Evolutionary conservation across 2,797 vertebrate species (phyloP).

Genomic region (Neoniphon sammara): DNA sequence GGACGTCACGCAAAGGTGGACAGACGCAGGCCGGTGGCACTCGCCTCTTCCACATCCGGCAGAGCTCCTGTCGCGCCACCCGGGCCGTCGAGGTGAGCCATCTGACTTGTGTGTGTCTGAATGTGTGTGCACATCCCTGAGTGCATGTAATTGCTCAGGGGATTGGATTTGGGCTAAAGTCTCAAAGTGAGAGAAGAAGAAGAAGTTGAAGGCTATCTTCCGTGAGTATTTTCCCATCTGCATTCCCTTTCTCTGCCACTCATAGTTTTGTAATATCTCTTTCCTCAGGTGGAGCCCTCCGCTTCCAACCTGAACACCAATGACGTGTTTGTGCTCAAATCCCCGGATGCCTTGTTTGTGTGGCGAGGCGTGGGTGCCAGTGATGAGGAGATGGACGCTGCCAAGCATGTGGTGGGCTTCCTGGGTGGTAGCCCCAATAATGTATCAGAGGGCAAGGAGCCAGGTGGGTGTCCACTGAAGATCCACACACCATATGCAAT

Average conservation of each 20-base stretch:
- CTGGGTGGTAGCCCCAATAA: conserved; percentile 76
- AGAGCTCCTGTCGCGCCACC: conserved; percentile 77
- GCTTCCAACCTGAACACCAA: conserved; percentile 84
- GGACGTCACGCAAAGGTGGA: conserved; percentile 83
- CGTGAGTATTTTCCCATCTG: background rate
- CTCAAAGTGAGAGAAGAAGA: background rate
- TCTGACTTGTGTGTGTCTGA: background rate
- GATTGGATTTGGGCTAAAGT: too few species aligned
- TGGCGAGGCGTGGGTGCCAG: conserved; percentile 83
- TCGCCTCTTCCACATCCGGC: conserved; percentile 85
- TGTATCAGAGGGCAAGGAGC: conserved; percentile 82
- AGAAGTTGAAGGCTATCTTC: background rate
- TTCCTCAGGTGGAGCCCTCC: conserved; percentile 70
- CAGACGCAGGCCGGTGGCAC: conserved; percentile 66
- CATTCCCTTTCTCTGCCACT: background rate
- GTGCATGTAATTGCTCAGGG: too few species aligned
- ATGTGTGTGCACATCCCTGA: background rate
- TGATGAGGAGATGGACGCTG: conserved; percentile 77
- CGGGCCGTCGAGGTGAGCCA: conserved; percentile 83
- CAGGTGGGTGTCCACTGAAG: conserved; percentile 72
- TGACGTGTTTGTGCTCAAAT: conserved; percentile 85
- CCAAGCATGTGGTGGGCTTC: conserved; percentile 77
- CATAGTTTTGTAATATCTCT: conserved; percentile 2
- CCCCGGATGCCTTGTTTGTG: conserved; percentile 58
- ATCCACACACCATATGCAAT: background rate